A percentile compares a stretch with the other conserved stretches of the same genome.
These are phyloP conservation scores for Plemyria rubiginata DNA, from an alignment of 2,888 invertebrate genomes.

Conservation along the genomic window DNA sequence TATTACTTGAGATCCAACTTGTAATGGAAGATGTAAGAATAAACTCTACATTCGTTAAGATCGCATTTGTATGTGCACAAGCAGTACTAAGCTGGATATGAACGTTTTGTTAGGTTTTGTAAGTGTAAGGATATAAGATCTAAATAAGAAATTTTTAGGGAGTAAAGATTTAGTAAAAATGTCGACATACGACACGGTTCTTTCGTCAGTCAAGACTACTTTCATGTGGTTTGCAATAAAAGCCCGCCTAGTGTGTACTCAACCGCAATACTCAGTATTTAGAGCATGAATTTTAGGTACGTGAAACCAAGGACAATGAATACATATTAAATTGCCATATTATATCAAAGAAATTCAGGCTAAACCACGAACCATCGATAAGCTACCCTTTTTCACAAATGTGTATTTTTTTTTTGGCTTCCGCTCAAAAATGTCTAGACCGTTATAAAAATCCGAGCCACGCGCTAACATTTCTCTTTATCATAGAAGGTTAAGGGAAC, in stretches of 20 bases:
- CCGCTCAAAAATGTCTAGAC: slow-evolving; percentile 30
- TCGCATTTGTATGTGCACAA: too few species aligned
- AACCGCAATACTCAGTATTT: slow-evolving; percentile 60
- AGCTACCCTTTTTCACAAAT: slow-evolving; percentile 24
- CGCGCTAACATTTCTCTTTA: slow-evolving; percentile 37
- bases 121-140: too few species aligned
- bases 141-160: too few species aligned
- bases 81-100: too few species aligned
- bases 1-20: slow-evolving; percentile 35
- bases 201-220: slow-evolving; percentile 57
- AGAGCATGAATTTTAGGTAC: slow-evolving; percentile 70
- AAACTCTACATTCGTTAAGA: too few species aligned
- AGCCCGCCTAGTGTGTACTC: slow-evolving; percentile 58
- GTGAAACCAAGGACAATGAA: slow-evolving; percentile 56
- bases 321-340: slow-evolving; percentile 39
- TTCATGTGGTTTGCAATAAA: slow-evolving; percentile 70
- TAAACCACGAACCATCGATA: slow-evolving; percentile 34
- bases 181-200: background rate
- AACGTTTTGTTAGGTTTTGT: too few species aligned
- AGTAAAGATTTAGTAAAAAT: too few species aligned
- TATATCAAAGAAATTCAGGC: slow-evolving; percentile 47
- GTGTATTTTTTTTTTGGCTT: slow-evolving; percentile 17
- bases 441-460: slow-evolving; percentile 35
- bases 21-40: background rate
- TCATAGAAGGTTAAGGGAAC: slow-evolving; percentile 37